Evolutionary conservation across 2,113 vertebrate species (phyloP).

Genomic region (Albula glossodonta): DNA sequence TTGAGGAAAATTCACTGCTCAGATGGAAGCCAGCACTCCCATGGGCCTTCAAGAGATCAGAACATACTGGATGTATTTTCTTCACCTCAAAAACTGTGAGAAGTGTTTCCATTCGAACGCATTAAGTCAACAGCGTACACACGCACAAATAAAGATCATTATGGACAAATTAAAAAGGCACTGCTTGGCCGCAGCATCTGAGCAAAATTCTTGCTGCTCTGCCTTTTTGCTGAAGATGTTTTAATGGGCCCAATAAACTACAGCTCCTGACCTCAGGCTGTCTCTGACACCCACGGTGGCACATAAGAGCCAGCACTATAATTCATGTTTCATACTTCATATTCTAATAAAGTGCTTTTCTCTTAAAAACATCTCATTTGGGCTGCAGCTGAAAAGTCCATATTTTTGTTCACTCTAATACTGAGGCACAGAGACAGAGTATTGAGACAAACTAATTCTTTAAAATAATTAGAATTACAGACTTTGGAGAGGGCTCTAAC

Average conservation of each 20-base stretch:
- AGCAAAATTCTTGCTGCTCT: background rate
- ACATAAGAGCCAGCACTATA: background rate
- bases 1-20: background rate
- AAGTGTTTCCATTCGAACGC: constrained; percentile 1
- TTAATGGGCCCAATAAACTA: background rate
- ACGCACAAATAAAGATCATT: background rate
- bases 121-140: background rate
- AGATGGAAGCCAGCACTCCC: background rate
- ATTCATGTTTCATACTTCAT: background rate
- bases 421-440: too few relatives aligned
- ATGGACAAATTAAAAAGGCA: background rate
- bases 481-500: background rate
- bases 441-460: too few relatives aligned
- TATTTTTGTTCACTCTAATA: background rate
- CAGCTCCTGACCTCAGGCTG: background rate
- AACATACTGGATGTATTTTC: background rate
- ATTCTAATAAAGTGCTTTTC: background rate
- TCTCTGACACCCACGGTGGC: background rate
- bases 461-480: too few relatives aligned
- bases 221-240: background rate
- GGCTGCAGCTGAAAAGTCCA: background rate
- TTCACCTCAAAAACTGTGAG: background rate
- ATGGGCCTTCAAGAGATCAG: background rate
- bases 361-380: background rate
- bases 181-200: background rate